Conservation (phyloP, 2,113 vertebrate genomes). For the Leptobrachium ailaonicum region DNA sequence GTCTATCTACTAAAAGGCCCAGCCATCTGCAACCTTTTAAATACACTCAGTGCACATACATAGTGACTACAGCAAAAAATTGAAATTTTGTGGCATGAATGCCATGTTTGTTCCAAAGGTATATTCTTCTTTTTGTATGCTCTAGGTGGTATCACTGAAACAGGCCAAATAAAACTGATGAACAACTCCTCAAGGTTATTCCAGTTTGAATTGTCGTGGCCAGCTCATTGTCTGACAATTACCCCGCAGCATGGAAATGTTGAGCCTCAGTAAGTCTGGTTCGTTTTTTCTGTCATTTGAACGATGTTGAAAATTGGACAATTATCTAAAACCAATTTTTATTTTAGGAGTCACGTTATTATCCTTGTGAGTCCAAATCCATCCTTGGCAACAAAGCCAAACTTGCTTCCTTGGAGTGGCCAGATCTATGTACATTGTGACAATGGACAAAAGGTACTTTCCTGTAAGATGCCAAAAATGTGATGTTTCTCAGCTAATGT, state of each 20-base stretch:
- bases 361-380: conserved; percentile 92
- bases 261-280: conserved; percentile 77
- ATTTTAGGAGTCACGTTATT: conserved; percentile 74
- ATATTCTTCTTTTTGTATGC: conserved; percentile 33
- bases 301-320: no score
- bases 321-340: conserved; percentile 3
- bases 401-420: conserved; percentile 87
- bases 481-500: no score
- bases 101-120: neutral
- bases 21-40: no score
- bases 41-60: no score
- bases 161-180: conserved; percentile 71
- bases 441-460: conserved; percentile 80
- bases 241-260: conserved; percentile 88
- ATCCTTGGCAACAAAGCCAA: conserved; percentile 75
- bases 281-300: neutral
- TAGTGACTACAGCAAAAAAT: no score
- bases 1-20: no score
- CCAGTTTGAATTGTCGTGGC: conserved; percentile 91
- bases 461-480: neutral
- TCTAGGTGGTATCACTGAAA: conserved; percentile 72
- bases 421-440: conserved; percentile 85
- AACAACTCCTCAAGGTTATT: conserved; percentile 75
- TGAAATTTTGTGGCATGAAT: no score
- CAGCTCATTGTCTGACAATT: conserved; percentile 90